Conservation (phyloP, 2,113 vertebrate species). For the Pica pica region DNA sequence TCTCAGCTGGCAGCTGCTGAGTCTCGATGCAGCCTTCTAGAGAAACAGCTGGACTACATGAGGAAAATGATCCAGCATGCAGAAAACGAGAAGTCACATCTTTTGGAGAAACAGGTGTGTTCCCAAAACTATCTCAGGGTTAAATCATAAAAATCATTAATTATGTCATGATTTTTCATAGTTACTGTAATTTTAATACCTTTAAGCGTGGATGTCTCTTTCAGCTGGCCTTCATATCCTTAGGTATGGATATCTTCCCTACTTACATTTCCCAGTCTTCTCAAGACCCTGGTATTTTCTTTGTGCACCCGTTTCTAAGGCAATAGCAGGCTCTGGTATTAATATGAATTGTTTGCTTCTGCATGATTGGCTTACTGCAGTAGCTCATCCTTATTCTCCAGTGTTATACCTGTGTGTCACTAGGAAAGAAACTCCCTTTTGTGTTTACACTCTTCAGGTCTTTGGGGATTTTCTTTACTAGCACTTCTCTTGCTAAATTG, state of each 20-base stretch:
- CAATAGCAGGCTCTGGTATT: neutral
- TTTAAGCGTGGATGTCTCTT: neutral
- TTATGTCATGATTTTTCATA: neutral
- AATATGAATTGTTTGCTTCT: neutral
- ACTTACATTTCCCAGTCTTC: neutral
- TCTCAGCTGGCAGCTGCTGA: conserved; percentile 85
- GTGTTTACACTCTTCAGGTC: neutral
- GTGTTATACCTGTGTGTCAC: neutral
- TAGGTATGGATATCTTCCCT: neutral
- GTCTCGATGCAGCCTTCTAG: conserved; percentile 84
- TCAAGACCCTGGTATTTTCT: neutral
- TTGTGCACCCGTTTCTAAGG: neutral
- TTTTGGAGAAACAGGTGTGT: conserved; percentile 85
- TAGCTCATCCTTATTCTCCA: neutral
- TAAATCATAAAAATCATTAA: neutral
- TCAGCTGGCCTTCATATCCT: neutral
- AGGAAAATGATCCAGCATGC: conserved; percentile 83
- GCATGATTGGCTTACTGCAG: neutral
- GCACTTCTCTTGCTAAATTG: neutral
- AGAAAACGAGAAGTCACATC: conserved; percentile 77
- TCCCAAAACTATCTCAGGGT: neutral
- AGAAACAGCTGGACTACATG: conserved; percentile 91
- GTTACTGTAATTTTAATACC: neutral
- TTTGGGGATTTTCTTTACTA: neutral
- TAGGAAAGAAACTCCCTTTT: neutral